Conservation (phyloP, 2,888 invertebrate species). For the Amitus sp. region DNA sequence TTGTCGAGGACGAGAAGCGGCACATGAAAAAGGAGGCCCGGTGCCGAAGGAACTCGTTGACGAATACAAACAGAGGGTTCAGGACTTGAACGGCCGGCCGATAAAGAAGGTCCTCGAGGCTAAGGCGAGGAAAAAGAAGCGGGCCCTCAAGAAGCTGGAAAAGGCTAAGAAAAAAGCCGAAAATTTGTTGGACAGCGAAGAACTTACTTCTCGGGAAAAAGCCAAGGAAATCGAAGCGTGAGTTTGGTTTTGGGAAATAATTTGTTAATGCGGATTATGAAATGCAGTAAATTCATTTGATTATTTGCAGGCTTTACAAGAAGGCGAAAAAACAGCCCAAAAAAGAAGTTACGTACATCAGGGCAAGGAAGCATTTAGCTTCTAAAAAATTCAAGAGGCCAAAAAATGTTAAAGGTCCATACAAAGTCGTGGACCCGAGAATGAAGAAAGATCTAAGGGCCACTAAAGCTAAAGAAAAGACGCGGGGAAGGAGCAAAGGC, state of each 20-base stretch:
- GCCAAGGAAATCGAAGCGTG: constrained; percentile 89
- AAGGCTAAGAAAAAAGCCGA: constrained; percentile 97
- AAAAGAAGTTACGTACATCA: constrained; percentile 92
- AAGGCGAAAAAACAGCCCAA: constrained; percentile 87
- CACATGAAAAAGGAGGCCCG: constrained; percentile 87
- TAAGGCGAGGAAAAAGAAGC: constrained; percentile 95
- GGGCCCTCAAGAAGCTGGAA: constrained; percentile 85
- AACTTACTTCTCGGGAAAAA: constrained; percentile 93
- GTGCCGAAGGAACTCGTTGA: constrained; percentile 88
- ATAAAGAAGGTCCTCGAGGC: constrained; percentile 99
- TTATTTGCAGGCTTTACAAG: constrained; percentile 81
- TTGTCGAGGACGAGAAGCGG: constrained; percentile 90
- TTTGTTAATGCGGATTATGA: background rate
- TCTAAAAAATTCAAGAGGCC: constrained; percentile 83
- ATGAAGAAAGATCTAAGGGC: constrained; percentile 94
- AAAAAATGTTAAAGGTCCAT: constrained; percentile 89
- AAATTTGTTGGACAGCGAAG: constrained; percentile 88
- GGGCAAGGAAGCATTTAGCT: constrained; percentile 87
- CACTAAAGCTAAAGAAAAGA: constrained; percentile 72
- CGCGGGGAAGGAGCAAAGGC: too few relatives aligned
- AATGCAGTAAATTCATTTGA: constrained; percentile 21
- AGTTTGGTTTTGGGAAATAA: constrained; percentile 50
- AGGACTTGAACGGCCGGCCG: constrained; percentile 92
- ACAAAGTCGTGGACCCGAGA: constrained; percentile 94
- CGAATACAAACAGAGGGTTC: constrained; percentile 83